Evolutionary conservation across 2,888 invertebrate genomes (phyloP), one percentile per base, ranked within the genome.

Genomic region (Rotaria socialis): DNA sequence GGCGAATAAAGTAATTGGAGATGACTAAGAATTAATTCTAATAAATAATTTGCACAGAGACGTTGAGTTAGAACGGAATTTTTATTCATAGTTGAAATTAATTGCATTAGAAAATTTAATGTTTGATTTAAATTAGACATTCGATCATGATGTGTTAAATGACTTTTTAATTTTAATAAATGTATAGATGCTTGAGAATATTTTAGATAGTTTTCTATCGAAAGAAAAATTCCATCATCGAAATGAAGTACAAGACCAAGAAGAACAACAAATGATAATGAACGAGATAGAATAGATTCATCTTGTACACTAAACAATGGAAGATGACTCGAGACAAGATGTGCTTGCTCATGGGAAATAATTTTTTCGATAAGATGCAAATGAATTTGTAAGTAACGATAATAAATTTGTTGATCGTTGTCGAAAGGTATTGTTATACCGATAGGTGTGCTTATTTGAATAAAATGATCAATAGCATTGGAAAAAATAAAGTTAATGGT

Each of bases 301-400:
- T 80, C 80, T n/a, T 80, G 43, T 5, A 80, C n/a, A n/a, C 80
- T 80, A 80, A 80, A 80, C 19, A 80, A 47, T n/a, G 80, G 80
- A 11, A 80, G 7, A 24, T 24, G 7, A 24, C 11, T 10, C 5
- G 47, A 43, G 47, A n/a, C 11, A 47, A n/a, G 10, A 47, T 80
- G 0, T 11, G 0, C 24, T 47, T 80, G 24, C 19, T 67, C 67
- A 16, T 35, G 16, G 14, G 24, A 4, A 5, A 80, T n/a, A 24
- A 80, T 8, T n/a, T 43, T 24, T n/a, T 80, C 80, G 4, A 80
- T 47, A n/a, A 80, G 80, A 47, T 47, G 24, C 10, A 80, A 47
- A 47, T 80, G 80, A 47, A 43, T 47, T 80, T 80, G 80, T n/a
- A 80, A 47, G n/a, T 80, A 80, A 47, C 47, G 47, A 24, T 47